phyloP scores from a whole-genome alignment of 2,797 vertebrate genomes.

The Artibeus jamaicensis region DNA sequence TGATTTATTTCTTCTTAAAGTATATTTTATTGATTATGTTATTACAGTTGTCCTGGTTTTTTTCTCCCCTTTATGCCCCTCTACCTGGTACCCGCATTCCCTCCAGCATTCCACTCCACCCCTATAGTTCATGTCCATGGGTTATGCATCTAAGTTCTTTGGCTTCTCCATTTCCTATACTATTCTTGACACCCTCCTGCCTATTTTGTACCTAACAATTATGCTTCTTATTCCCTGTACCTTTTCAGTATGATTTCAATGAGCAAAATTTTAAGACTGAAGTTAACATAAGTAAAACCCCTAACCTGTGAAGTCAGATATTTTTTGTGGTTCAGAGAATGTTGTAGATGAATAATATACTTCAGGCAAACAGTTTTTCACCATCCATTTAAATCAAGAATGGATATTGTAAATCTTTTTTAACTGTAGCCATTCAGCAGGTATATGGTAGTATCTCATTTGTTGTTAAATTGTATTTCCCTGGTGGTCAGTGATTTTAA shows the following conservation, averaged over 20 bases:
- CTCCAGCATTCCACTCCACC: too few species aligned
- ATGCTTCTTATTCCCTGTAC: too few species aligned
- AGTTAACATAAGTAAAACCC: not conserved
- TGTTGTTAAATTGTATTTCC: constrained; percentile 40
- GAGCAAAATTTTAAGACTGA: not conserved
- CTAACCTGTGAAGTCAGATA: not conserved
- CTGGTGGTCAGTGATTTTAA: not conserved
- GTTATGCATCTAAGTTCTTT: too few species aligned
- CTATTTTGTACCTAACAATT: too few species aligned
- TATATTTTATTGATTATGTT: not conserved
- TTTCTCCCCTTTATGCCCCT: too few species aligned
- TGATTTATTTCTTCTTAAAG: not conserved
- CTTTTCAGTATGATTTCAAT: not conserved
- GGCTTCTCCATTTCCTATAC: too few species aligned
- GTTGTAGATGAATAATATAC: not conserved
- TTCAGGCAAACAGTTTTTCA: not conserved
- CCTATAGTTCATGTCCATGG: too few species aligned
- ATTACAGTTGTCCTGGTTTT: too few species aligned
- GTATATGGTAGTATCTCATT: not conserved
- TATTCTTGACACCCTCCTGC: too few species aligned
- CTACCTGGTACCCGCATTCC: too few species aligned
- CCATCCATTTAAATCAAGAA: not conserved
- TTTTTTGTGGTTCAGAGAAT: constrained; percentile 29
- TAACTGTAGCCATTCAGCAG: not conserved
- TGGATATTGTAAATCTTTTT: not conserved